phyloP scores from a whole-genome alignment of 2,888 invertebrate genomes.

The Anthrax anthrax region DNA sequence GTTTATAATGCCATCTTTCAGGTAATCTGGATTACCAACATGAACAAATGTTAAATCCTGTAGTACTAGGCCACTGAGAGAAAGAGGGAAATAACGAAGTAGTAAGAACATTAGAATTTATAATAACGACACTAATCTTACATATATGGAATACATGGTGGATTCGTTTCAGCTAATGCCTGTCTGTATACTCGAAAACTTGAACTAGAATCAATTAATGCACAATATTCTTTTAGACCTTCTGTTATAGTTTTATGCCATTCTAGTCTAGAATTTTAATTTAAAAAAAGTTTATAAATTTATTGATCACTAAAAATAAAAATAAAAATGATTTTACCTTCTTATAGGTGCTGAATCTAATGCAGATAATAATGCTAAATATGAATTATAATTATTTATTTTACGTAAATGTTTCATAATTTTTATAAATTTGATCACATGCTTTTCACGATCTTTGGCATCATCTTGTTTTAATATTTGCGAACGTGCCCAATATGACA shows the following conservation, averaged over 20 bases:
- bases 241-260: constrained; percentile 88
- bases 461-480: constrained; percentile 82
- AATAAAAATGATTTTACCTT: constrained; percentile 18
- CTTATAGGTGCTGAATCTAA: constrained; percentile 86
- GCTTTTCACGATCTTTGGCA: constrained; percentile 89
- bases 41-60: constrained; percentile 99
- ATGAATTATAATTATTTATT: constrained; percentile 97
- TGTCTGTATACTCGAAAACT: constrained; percentile 95
- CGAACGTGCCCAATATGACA: constrained; percentile 97
- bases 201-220: constrained; percentile 93
- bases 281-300: neutral
- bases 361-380: constrained; percentile 89
- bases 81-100: constrained; percentile 3
- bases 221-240: constrained; percentile 85
- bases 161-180: constrained; percentile 85
- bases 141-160: constrained; percentile 99
- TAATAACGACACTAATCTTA: constrained; percentile 37
- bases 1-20: constrained; percentile 77
- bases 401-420: constrained; percentile 96
- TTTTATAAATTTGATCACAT: constrained; percentile 90
- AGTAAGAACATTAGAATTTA: too few relatives aligned
- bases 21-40: constrained; percentile 85
- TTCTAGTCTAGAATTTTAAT: constrained; percentile 54
- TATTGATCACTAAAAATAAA: neutral
- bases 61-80: constrained; percentile 79